Base-by-base conservation (phyloP, 2,888 invertebrate genomes). In the Sphinx pinastri region DNA sequence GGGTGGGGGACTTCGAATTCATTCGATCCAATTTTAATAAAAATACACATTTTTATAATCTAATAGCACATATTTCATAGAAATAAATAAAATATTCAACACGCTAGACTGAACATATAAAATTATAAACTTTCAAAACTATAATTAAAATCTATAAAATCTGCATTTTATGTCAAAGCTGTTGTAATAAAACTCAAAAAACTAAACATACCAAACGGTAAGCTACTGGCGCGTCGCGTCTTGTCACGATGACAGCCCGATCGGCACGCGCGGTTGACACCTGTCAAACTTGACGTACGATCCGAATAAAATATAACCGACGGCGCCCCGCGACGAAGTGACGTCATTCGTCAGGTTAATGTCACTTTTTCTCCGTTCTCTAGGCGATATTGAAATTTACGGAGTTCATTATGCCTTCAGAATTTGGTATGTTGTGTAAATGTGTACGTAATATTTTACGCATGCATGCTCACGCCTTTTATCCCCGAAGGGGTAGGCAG, bases 301-400 rank as follows among this genome's bases (percentile, higher is more conserved):
- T 72, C 72, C 77, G 75, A 81, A 84, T 84, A 85, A 87, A 86
- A 85, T 82, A 84, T 83, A 75, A 76, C 76, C 77, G 75, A 73
- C 71, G 73, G 76, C 73, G 76, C 76, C 74, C 77, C 79, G 71
- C 74, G 72, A 73, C 70, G 75, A 77, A 76, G 80, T 85, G 83
- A 84, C 83, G 81, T 84, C 85, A 84, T 86, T 77, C 83, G 86
- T 88, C 88, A 87, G 82, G 81, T 73, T 73, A 72, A 71, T 78
- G 80, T 78, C 84, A 82, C 71, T 84, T 83, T 84, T 82, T 81
- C 70, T 7, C 72, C 75, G 73, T 70, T 72, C 77, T 70, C 75
- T 74, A 77, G 74, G 81, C 81, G 80, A 83, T 83, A 83, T 84
- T 79, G 70, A 68, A 82, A 84, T 83, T 84, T 80, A 76, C 81